Evolutionary conservation across 2,888 invertebrate species (phyloP), one percentile per base, ranked within the genome.

Genomic region (Acleris emargana): DNA sequence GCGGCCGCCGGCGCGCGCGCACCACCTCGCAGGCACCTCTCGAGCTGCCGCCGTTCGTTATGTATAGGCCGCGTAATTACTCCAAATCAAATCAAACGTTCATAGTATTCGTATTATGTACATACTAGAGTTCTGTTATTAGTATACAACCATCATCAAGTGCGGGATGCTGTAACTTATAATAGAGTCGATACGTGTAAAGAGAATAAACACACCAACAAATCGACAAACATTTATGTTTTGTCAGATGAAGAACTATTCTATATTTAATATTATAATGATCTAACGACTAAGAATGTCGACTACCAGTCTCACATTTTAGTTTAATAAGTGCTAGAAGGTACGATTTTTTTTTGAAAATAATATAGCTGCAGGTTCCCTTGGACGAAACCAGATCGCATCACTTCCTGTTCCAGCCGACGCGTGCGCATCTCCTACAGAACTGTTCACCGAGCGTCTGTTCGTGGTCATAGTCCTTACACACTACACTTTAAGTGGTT

Each of bases 231-330:
- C 79, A 83, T 84, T 81, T 74, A 83, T 78, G 78, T 84, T 85
- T 85, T 77, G 83, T 84, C 81, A 89, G 89, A 91, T 83, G 78
- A 90, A 88, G 84, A 81, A 81, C 80, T 84, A 84, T 82, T 76
- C 75, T 83, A 77, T 84, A 88, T 89, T 89, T 88, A 89, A 85
- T 86, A 83, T 87, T 88, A 84, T 89, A 88, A 89, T 83, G 84
- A 82, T 84, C 90, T 91, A 92, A 86, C 80, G 86, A 87, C 91
- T 92, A 92, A 89, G 83, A 91, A 91, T 91, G 91, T 89, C 82
- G 91, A 91, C 91, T 91, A 92, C 91, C 92, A 92, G 92, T 92
- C 92, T 92, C 91, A 92, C 91, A 91, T 91, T 89, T 91, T 91
- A 90, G 90, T 89, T 86, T 84, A 86, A 88, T 88, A 88, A 88